Base-by-base conservation (phyloP, 1,140 invertebrate species). In the Spodoptera frugiperda region DNA sequence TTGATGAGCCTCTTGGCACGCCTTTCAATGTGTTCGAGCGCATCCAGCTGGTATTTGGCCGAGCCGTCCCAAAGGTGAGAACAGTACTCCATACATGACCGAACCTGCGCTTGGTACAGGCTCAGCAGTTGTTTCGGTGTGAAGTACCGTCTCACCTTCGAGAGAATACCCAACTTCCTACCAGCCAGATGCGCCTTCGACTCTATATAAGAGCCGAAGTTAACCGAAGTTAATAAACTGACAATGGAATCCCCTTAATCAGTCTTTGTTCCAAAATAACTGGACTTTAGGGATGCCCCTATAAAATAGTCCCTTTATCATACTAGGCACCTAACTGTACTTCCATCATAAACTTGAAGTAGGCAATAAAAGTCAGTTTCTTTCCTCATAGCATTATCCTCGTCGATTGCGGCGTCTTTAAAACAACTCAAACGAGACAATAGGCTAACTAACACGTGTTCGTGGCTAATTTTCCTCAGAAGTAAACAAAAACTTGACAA, bases 381-480 rank as follows among this genome's bases (percentile, higher is more conserved):
- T 71, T 71, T 71, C 51, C 63, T 48, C 63, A 67, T 65, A 12
- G 30, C 21, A 39, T 39, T 48, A 65, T 72, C 68, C 33, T 59
- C 25, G 59, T 51, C 80, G 33, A 6, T 39, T 10, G 33, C 33
- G 82, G 81, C 79, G 82, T 81, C 80, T 84, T 61, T 59, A 51
- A 77, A 82, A 55, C 30, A 55, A 65, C 80, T 81, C 74, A 46
- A 71, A 46, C 57, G 79, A 82, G 53, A 85, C 84, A 88, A 89
- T 87, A 55, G 77, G n/a, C 48, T 49, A 74, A 74, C 67, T 77
- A 82, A 84, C 87, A 89, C 89, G 87, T 87, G 89, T 87, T 88
- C 82, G 81, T 82, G 73, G 77, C 78, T 87, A 87, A 86, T 87
- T 81, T 82, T 91, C 87, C 87, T 75, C 15, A 82, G 88, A 89